Conservation (phyloP, 2,797 vertebrate genomes). For the Remorina albescens region DNA sequence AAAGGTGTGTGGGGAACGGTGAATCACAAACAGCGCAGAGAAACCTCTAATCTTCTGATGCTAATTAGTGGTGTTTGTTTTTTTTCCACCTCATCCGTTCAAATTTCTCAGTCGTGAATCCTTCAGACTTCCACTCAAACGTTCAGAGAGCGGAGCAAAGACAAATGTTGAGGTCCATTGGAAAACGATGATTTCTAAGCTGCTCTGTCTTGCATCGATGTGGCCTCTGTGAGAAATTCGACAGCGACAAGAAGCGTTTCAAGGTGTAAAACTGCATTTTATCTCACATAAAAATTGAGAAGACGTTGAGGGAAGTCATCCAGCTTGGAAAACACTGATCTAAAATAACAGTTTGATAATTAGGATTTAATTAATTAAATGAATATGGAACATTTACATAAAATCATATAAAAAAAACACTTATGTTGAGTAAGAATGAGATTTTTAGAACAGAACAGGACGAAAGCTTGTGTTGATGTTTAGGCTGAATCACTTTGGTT, state of each 20-base stretch:
- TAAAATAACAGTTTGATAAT: no score
- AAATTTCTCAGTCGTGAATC: not conserved
- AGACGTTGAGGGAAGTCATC: no score
- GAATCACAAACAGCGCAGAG: constrained; percentile 5
- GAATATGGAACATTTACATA: no score
- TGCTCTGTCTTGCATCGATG: not conserved
- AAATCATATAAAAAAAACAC: not conserved
- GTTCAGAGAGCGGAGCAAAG: not conserved
- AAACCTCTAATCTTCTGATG: constrained; percentile 13
- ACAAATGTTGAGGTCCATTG: not conserved
- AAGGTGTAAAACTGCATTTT: not conserved
- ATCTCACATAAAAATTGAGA: not conserved
- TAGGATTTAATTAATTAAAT: not conserved
- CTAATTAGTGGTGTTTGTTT: constrained; percentile 42
- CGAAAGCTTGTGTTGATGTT: constrained; percentile 12
- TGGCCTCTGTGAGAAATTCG: not conserved
- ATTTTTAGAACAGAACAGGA: not conserved
- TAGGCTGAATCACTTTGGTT: not conserved
- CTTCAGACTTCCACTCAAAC: not conserved
- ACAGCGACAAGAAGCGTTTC: not conserved
- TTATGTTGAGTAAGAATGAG: no score
- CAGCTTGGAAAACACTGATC: not conserved
- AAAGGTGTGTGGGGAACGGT: constrained; percentile 13
- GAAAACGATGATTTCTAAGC: not conserved
- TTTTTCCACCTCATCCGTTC: not conserved